These are phyloP conservation scores for Zingel zingel DNA, from an alignment of 2,113 vertebrate species.

Conservation along the genomic window DNA sequence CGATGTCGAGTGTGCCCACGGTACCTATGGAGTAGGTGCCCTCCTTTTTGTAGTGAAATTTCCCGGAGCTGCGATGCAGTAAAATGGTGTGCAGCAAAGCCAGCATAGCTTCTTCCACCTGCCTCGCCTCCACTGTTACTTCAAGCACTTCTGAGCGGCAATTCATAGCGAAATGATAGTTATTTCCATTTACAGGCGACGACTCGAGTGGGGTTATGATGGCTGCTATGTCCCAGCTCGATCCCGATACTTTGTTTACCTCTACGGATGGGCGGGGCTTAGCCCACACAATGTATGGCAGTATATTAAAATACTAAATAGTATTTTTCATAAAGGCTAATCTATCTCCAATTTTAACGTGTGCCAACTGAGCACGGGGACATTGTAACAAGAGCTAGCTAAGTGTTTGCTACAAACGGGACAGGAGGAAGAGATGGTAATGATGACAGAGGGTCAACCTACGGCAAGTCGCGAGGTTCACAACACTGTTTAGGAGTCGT, in stretches of 20 bases:
- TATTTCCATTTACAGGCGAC: slow-evolving; percentile 47
- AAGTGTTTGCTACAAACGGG: slow-evolving; percentile 31
- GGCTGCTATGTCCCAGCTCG: slow-evolving; percentile 18
- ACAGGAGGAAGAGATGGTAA: slow-evolving; percentile 29
- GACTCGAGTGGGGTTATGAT: neutral
- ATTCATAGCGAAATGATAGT: slow-evolving; percentile 86
- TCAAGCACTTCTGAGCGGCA: slow-evolving; percentile 96
- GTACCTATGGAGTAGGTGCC: slow-evolving; percentile 99
- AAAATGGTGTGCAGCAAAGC: slow-evolving; percentile 93
- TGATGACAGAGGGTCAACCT: slow-evolving; percentile 19
- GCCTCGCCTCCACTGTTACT: slow-evolving; percentile 94
- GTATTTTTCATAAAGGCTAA: neutral
- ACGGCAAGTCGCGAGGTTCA: slow-evolving; percentile 62
- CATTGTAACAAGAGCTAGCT: neutral
- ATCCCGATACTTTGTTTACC: slow-evolving; percentile 56
- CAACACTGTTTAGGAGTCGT: neutral
- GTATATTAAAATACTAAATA: neutral
- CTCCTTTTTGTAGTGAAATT: slow-evolving; percentile 99
- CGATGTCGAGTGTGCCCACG: slow-evolving; percentile 94
- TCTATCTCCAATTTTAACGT: neutral
- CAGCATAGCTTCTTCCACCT: slow-evolving; percentile 96
- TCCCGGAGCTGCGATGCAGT: slow-evolving; percentile 96
- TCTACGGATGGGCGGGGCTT: slow-evolving; percentile 17
- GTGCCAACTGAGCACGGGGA: rapidly evolving
- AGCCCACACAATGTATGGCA: neutral